A percentile compares a stretch with the other conserved stretches of the same genome.
Evolutionary conservation across 2,888 invertebrate species (phyloP).

Genomic region (Pollenia labialis): DNA sequence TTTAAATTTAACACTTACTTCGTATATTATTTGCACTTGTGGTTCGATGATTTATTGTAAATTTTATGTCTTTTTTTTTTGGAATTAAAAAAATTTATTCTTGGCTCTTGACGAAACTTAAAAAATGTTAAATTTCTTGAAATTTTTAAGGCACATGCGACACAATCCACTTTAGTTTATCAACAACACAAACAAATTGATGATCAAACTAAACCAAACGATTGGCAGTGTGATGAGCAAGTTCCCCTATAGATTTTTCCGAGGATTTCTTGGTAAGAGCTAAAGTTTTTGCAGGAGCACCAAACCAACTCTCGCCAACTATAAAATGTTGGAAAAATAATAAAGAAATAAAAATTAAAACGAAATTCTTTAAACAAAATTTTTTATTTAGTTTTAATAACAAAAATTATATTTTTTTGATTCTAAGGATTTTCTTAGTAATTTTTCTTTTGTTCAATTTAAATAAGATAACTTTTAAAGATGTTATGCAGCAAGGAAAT

Average conservation of each 20-base stretch:
- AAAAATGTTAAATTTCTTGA: slow-evolving; percentile 34
- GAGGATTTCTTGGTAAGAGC: slow-evolving; percentile 56
- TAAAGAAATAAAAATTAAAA: slow-evolving; percentile 59
- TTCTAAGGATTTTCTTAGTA: slow-evolving; percentile 18
- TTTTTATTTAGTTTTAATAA: slow-evolving; percentile 65
- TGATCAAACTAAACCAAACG: slow-evolving; percentile 75
- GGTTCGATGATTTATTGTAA: slow-evolving; percentile 38
- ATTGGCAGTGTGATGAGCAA: slow-evolving; percentile 78
- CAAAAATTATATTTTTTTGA: slow-evolving; percentile 51
- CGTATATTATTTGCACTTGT: slow-evolving; percentile 50
- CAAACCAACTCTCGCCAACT: slow-evolving; percentile 74
- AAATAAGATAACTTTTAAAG: slow-evolving; percentile 37
- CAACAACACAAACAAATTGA: not conserved
- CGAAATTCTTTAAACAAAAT: slow-evolving; percentile 64
- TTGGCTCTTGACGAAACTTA: slow-evolving; percentile 13
- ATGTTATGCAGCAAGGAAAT: not conserved
- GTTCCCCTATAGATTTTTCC: slow-evolving; percentile 77
- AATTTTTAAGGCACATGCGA: slow-evolving; percentile 13
- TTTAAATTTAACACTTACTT: slow-evolving; percentile 44
- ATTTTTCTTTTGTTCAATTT: slow-evolving; percentile 9
- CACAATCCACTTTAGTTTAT: slow-evolving; percentile 37
- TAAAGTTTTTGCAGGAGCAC: slow-evolving; percentile 44
- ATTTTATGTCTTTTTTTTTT: slow-evolving; percentile 4
- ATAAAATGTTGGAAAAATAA: slow-evolving; percentile 73
- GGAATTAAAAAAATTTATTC: slow-evolving; percentile 11